These are phyloP conservation scores for Typhlichthys eigenmanni DNA, from an alignment of 2,797 vertebrate genomes.

Conservation along the genomic window DNA sequence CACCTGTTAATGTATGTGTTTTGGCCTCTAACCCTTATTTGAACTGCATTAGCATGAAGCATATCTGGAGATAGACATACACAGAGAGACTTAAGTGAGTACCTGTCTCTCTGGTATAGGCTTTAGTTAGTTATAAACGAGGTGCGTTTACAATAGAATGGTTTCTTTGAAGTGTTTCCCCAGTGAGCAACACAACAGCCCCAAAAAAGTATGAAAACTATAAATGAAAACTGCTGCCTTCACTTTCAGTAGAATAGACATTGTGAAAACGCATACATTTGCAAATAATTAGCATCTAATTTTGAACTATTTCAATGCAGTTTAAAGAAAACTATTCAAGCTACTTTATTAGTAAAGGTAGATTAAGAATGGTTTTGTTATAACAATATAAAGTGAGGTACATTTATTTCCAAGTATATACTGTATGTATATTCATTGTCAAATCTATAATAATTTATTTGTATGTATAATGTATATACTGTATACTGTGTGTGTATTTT, in stretches of 20 bases:
- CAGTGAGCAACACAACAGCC: conserved; percentile 37
- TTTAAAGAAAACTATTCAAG: too few relatives aligned
- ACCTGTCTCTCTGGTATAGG: conserved; percentile 43
- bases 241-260: conserved; percentile 61
- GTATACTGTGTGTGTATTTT: not conserved
- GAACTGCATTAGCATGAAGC: conserved; percentile 3
- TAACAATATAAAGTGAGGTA: not conserved
- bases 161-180: conserved; percentile 65
- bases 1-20: too few relatives aligned
- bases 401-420: not conserved
- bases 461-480: too few relatives aligned
- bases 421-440: too few relatives aligned
- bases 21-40: too few relatives aligned
- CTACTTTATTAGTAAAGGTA: too few relatives aligned
- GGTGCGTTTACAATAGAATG: conserved; percentile 38
- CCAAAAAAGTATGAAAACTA: conserved; percentile 41
- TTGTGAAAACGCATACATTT: conserved; percentile 64
- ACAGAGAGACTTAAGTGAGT: conserved; percentile 1
- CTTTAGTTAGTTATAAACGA: conserved; percentile 47
- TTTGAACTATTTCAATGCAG: conserved; percentile 37
- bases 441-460: too few relatives aligned
- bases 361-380: not conserved
- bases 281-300: conserved; percentile 69
- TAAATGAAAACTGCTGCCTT: conserved; percentile 49
- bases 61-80: conserved; percentile 7